phyloP scores from a whole-genome alignment of 2,888 invertebrate species.

The Troides helena region DNA sequence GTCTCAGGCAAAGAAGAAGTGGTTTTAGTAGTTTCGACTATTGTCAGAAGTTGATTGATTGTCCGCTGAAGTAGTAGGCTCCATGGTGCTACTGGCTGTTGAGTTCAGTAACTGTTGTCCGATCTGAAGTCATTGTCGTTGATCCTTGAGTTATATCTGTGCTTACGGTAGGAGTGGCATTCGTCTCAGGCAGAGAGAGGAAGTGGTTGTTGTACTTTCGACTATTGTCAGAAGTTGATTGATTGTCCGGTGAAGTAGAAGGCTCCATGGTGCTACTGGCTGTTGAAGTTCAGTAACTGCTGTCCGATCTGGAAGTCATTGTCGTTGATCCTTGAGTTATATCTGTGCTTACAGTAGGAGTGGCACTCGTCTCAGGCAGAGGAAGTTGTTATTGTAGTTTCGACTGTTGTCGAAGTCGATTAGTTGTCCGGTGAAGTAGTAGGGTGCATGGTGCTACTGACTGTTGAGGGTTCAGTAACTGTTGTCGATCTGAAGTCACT shows the following conservation, averaged over 20 bases:
- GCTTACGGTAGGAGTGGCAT: conserved; percentile 55
- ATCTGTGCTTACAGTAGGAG: conserved; percentile 37
- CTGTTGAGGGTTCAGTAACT: too few relatives aligned
- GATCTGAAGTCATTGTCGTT: conserved; percentile 35
- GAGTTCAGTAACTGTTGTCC: conserved; percentile 28
- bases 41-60: too few relatives aligned
- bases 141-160: conserved; percentile 41
- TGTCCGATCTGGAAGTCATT: conserved; percentile 22
- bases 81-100: conserved; percentile 15
- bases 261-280: conserved; percentile 11
- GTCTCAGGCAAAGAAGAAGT: too few relatives aligned
- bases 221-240: neutral
- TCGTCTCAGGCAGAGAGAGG: conserved; percentile 53
- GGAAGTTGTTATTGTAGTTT: too few relatives aligned
- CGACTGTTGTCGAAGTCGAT: too few relatives aligned
- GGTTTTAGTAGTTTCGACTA: too few relatives aligned
- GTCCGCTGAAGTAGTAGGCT: too few relatives aligned
- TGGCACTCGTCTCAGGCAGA: too few relatives aligned
- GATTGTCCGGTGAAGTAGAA: conserved; percentile 20
- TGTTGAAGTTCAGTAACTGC: neutral
- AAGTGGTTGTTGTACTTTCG: conserved; percentile 2
- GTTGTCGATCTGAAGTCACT: too few relatives aligned
- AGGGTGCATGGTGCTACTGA: too few relatives aligned
- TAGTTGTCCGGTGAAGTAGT: too few relatives aligned
- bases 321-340: conserved; percentile 4